Evolutionary conservation across 2,113 vertebrate genomes (phyloP).

Genomic region (Scatophagus argus): DNA sequence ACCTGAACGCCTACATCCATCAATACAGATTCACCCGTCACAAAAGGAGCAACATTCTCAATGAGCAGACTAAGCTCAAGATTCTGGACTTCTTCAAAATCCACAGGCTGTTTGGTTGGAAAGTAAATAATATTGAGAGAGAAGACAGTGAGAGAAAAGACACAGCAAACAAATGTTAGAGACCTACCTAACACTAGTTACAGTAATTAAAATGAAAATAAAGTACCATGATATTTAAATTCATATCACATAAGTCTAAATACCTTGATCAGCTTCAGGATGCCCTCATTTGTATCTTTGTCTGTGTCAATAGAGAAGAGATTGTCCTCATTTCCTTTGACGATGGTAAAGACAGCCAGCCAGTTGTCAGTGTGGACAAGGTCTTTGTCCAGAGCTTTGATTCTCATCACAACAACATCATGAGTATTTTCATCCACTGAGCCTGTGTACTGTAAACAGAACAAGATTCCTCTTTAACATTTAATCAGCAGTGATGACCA

Average conservation of each 20-base stretch:
- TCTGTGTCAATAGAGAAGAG: slow-evolving; percentile 91
- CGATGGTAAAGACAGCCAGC: slow-evolving; percentile 88
- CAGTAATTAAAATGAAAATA: background rate
- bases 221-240: background rate
- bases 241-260: too few species aligned
- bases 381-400: slow-evolving; percentile 90
- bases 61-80: slow-evolving; percentile 85
- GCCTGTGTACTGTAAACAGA: slow-evolving; percentile 71
- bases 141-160: background rate
- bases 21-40: background rate
- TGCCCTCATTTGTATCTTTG: slow-evolving; percentile 90
- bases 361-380: slow-evolving; percentile 90
- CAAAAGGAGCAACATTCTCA: slow-evolving; percentile 82
- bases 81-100: slow-evolving; percentile 87
- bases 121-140: background rate
- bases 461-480: slow-evolving; percentile 16
- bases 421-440: slow-evolving; percentile 78
- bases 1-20: slow-evolving; percentile 60
- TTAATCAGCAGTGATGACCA: too few species aligned
- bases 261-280: slow-evolving; percentile 89
- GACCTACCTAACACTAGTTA: background rate
- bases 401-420: slow-evolving; percentile 84
- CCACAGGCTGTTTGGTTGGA: slow-evolving; percentile 80
- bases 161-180: background rate
- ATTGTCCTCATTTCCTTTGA: slow-evolving; percentile 90